Percentiles rank a stretch among this genome's conserved stretches.
Evolutionary conservation across 2,888 invertebrate genomes (phyloP).

Genomic region (Neoaliturus tenellus): DNA sequence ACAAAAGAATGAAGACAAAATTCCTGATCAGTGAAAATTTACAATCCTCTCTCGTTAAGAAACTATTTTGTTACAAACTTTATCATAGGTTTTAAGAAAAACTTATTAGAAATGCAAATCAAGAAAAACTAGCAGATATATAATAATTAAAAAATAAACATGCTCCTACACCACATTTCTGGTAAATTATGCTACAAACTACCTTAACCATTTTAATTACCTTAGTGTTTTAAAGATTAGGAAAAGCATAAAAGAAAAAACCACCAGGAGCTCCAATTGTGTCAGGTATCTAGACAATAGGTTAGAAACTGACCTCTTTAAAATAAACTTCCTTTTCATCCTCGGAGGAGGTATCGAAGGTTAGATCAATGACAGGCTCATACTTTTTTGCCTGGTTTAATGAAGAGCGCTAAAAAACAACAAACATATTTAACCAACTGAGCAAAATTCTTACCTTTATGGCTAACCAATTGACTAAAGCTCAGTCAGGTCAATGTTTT

Average conservation of each 20-base stretch:
- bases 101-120: background rate
- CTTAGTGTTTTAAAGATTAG: background rate
- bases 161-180: background rate
- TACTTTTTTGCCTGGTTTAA: conserved; percentile 20
- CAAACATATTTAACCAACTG: conserved; percentile 14
- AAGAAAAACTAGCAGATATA: background rate
- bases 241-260: background rate
- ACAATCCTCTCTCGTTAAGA: background rate
- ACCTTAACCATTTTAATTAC: background rate
- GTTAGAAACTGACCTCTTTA: conserved; percentile 36
- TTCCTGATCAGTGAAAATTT: background rate
- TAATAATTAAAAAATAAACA: background rate
- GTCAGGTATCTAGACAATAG: background rate
- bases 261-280: background rate
- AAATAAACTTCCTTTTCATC: conserved; percentile 41
- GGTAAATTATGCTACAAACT: background rate
- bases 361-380: conserved; percentile 29
- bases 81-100: background rate
- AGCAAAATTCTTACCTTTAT: conserved; percentile 7
- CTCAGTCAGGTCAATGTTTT: too few species aligned
- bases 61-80: background rate
- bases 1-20: background rate
- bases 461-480: background rate
- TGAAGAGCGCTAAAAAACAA: conserved; percentile 26
- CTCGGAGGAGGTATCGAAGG: conserved; percentile 30